Percentiles rank a stretch among this genome's conserved stretches.
phyloP scores from a whole-genome alignment of 2,113 vertebrate genomes.

The Phalacrocorax aristotelis region DNA sequence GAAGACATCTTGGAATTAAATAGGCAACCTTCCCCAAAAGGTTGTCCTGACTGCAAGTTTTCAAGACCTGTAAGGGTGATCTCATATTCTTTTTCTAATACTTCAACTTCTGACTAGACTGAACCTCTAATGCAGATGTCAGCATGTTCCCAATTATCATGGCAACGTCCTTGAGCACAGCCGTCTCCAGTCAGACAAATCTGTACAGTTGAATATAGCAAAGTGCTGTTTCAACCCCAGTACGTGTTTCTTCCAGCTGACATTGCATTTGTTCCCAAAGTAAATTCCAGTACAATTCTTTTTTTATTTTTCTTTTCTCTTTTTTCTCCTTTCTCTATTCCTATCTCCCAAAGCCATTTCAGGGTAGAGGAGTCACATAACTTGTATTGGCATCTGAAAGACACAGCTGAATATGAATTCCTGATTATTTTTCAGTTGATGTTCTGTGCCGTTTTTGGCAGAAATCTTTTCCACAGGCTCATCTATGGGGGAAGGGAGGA shows the following conservation, averaged over 20 bases:
- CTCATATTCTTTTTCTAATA: not conserved
- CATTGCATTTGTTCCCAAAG: slow-evolving; percentile 26
- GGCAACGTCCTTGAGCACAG: not conserved
- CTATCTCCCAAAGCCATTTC: not conserved
- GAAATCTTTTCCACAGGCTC: not conserved
- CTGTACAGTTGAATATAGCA: not conserved
- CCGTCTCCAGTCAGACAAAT: slow-evolving; percentile 7
- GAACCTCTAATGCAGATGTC: slow-evolving; percentile 9
- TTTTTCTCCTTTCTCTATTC: not conserved
- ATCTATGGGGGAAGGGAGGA: not conserved
- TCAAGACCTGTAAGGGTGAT: not conserved
- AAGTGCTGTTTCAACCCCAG: slow-evolving; percentile 22
- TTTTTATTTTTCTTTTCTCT: not conserved
- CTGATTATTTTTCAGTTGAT: not conserved
- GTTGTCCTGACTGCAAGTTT: not conserved
- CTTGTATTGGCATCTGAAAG: not conserved
- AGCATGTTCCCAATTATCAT: slow-evolving; percentile 20
- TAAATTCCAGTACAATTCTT: not conserved
- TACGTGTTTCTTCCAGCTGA: slow-evolving; percentile 32
- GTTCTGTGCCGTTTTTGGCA: not conserved
- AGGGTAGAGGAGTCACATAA: not conserved
- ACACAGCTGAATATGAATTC: not conserved
- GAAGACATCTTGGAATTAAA: not conserved
- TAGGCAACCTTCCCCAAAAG: not conserved
- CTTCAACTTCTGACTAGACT: not conserved